Conservation (phyloP, 2,113 vertebrate species). For the Prinia subflava region DNA sequence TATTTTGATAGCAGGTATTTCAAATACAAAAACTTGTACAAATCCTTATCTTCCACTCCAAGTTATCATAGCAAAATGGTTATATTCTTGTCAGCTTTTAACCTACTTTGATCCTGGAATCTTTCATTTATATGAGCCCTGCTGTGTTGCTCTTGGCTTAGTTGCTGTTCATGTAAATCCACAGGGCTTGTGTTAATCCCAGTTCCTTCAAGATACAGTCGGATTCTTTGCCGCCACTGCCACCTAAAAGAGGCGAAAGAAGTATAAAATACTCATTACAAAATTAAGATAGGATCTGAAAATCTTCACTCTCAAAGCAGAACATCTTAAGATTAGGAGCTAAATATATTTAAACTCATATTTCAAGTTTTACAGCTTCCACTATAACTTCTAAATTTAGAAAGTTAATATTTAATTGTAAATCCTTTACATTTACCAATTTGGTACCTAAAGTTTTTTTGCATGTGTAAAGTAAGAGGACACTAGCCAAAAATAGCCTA, state of each 20-base stretch:
- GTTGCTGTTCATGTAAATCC: constrained; percentile 94
- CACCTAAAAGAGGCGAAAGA: constrained; percentile 74
- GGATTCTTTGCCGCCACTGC: constrained; percentile 92
- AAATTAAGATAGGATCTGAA: background rate
- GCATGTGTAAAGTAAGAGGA: background rate
- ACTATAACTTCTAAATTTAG: background rate
- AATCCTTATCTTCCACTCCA: background rate
- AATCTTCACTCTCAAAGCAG: background rate
- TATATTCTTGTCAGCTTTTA: background rate
- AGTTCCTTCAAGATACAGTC: constrained; percentile 91
- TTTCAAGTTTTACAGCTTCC: background rate
- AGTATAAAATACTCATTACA: background rate
- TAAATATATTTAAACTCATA: background rate
- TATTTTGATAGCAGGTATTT: background rate
- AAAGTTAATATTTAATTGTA: background rate
- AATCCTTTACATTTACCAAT: background rate
- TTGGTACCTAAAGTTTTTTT: background rate
- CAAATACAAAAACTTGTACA: background rate
- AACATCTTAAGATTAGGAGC: background rate
- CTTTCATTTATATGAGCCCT: constrained; percentile 84
- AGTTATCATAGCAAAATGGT: background rate
- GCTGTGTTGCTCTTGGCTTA: constrained; percentile 91
- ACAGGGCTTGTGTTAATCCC: constrained; percentile 90
- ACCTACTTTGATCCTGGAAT: constrained; percentile 75
- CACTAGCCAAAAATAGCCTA: background rate